Percentiles rank a stretch among this genome's conserved stretches.
phyloP scores from a whole-genome alignment of 1,140 invertebrate genomes.

The Drosophila sp. region DNA sequence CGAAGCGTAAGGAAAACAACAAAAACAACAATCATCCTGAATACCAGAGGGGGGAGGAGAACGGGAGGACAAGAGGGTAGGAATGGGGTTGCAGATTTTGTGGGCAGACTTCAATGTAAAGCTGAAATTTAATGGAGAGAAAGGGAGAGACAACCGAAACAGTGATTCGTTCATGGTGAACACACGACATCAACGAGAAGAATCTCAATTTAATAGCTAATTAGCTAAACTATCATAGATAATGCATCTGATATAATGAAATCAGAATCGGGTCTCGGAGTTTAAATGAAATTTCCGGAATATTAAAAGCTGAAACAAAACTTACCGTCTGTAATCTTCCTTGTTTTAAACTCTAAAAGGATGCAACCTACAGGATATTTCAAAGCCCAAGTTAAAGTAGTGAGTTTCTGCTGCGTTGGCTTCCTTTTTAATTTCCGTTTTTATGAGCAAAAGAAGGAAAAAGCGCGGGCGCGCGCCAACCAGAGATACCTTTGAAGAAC shows the following conservation, averaged over 20 bases:
- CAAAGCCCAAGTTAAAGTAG: background rate
- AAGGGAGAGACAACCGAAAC: background rate
- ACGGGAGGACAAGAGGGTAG: background rate
- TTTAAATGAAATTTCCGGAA: constrained; percentile 11
- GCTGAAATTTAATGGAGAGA: background rate
- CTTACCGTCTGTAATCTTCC: background rate
- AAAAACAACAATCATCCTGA: constrained; percentile 4
- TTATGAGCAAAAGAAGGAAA: background rate
- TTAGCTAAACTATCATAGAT: background rate
- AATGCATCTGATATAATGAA: background rate
- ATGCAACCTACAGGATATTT: background rate
- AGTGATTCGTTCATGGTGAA: background rate
- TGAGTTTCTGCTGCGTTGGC: constrained; percentile 2
- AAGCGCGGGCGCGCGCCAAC: background rate
- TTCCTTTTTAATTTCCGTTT: constrained; percentile 12
- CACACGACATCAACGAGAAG: background rate
- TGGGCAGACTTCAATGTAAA: background rate
- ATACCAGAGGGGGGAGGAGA: background rate
- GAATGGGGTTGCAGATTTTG: background rate
- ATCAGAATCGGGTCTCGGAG: background rate
- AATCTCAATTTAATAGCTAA: background rate
- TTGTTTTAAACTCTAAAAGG: background rate
- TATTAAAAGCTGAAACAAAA: constrained; percentile 1
- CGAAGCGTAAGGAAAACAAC: constrained; percentile 67
- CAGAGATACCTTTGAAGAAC: background rate